phyloP scores from a whole-genome alignment of 2,113 vertebrate genomes.

The Mormyrus iriodes region DNA sequence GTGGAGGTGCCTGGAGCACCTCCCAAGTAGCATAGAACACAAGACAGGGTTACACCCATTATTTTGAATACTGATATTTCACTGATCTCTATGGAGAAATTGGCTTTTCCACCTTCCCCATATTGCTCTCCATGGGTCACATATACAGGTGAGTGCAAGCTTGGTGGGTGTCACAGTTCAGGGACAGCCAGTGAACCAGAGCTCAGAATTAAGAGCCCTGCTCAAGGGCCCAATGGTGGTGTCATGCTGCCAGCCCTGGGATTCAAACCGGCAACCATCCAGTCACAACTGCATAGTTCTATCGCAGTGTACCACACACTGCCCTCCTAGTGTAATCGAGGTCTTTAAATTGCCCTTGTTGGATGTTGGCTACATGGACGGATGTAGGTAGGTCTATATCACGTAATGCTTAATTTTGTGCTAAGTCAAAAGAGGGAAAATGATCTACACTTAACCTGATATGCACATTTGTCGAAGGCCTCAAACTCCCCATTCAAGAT shows the following conservation, averaged over 20 bases:
- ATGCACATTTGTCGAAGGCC: background rate
- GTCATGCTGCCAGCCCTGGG: background rate
- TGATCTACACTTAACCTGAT: background rate
- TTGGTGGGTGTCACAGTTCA: background rate
- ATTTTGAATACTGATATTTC: background rate
- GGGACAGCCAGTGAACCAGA: background rate
- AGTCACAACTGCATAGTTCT: background rate
- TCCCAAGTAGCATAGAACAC: background rate
- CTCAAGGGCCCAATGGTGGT: background rate
- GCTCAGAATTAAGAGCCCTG: no score
- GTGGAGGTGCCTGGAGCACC: background rate
- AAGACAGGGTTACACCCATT: background rate
- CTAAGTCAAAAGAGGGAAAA: background rate
- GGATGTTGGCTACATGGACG: background rate
- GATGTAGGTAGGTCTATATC: background rate
- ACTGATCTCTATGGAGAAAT: background rate
- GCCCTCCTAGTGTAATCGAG: background rate
- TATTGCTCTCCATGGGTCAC: background rate
- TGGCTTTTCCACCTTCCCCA: no score
- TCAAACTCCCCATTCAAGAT: background rate
- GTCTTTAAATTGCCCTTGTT: background rate
- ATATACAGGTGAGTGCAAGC: background rate
- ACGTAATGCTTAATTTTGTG: background rate
- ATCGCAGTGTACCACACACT: background rate
- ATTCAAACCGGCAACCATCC: background rate